Evolutionary conservation across 2,797 vertebrate genomes (phyloP).

Genomic region (Sebastes matsubarae): DNA sequence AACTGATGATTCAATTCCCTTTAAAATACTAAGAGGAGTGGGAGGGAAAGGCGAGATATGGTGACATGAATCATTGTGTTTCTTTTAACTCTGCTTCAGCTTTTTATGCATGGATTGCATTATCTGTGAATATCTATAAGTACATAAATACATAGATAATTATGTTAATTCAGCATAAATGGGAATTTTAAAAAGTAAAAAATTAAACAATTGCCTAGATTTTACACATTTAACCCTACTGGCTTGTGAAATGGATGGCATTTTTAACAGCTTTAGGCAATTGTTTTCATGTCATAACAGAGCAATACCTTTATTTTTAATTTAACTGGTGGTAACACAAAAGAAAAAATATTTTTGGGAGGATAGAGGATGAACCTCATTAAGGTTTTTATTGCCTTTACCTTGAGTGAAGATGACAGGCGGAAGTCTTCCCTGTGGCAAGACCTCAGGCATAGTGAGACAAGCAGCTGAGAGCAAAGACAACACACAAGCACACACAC

Average conservation of each 20-base stretch:
- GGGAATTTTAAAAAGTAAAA: neutral
- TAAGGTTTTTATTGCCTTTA: conserved; percentile 41
- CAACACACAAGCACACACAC: neutral
- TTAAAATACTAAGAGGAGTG: neutral
- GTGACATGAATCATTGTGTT: neutral
- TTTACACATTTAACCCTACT: neutral
- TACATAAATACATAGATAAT: neutral
- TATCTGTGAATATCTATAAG: neutral
- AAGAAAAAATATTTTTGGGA: conserved; percentile 26
- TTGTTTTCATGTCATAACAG: neutral
- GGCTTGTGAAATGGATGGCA: neutral
- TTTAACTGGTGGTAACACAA: conserved; percentile 16
- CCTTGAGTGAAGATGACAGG: conserved; percentile 73
- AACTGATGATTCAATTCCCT: neutral
- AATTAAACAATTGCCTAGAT: neutral
- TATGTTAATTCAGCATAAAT: neutral
- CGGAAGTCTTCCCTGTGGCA: conserved; percentile 63
- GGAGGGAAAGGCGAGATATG: neutral
- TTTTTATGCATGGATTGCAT: neutral
- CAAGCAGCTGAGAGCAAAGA: conserved; percentile 61
- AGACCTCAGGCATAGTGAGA: conserved; percentile 53
- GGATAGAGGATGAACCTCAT: conserved; percentile 40
- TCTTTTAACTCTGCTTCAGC: neutral
- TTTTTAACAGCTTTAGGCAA: neutral
- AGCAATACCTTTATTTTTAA: neutral